phyloP scores from a whole-genome alignment of 2,888 invertebrate genomes.

The Netelia inedita region DNA sequence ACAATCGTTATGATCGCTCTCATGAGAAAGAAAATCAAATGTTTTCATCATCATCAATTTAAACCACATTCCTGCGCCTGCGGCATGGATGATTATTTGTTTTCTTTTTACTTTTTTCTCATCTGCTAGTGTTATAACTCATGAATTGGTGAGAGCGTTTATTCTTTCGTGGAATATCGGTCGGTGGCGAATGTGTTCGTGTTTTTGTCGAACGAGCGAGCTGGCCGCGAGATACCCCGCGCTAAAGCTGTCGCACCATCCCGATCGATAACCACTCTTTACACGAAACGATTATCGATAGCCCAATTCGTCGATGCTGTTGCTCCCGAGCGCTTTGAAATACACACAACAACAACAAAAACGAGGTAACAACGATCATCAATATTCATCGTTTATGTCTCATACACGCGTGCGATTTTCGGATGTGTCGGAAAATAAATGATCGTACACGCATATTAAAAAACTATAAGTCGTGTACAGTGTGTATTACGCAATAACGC shows the following conservation, averaged over 20 bases:
- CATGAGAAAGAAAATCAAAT: too few relatives aligned
- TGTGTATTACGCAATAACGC: neutral
- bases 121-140: neutral
- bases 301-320: slow-evolving; percentile 43
- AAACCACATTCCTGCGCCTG: neutral
- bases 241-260: neutral
- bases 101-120: neutral
- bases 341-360: slow-evolving; percentile 26
- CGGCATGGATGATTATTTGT: neutral
- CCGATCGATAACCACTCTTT: slow-evolving; percentile 43
- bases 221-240: slow-evolving; percentile 4
- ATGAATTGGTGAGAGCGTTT: neutral
- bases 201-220: slow-evolving; percentile 15
- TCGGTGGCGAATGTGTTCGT: neutral
- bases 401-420: neutral
- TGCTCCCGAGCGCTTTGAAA: neutral
- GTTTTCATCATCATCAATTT: neutral
- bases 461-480: too few relatives aligned
- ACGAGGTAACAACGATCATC: slow-evolving; percentile 43
- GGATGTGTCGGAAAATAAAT: neutral
- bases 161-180: slow-evolving; percentile 10
- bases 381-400: slow-evolving; percentile 50
- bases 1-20: too few relatives aligned
- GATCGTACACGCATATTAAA: neutral
- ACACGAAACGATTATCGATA: slow-evolving; percentile 61